Evolutionary conservation across 2,113 vertebrate species (phyloP).

Genomic region (Typhlomys cinereus): DNA sequence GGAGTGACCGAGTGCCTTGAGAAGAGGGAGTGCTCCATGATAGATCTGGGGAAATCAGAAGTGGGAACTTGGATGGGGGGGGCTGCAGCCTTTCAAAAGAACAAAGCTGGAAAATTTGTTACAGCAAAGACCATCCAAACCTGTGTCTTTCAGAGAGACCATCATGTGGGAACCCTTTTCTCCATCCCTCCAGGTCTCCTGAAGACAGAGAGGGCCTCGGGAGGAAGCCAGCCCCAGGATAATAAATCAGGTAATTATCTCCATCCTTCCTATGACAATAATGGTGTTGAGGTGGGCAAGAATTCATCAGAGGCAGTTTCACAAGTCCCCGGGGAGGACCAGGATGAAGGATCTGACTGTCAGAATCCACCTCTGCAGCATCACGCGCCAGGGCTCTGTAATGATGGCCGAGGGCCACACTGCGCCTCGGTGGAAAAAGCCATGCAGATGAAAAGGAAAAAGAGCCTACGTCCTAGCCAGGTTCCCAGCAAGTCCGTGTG

Average conservation of each 20-base stretch:
- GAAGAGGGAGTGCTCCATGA: not conserved
- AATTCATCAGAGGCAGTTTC: conserved; percentile 53
- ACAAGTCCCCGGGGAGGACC: conserved; percentile 47
- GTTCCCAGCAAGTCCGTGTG: not conserved
- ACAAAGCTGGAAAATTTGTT: not conserved
- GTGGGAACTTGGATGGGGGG: not conserved
- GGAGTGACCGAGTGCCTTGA: fast-evolving
- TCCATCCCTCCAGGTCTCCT: not conserved
- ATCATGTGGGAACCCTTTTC: not conserved
- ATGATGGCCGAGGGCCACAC: conserved; percentile 2
- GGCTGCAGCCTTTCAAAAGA: conserved; percentile 15
- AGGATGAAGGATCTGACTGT: conserved; percentile 44
- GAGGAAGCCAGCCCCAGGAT: conserved; percentile 34
- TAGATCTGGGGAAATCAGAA: not conserved
- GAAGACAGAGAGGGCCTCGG: not conserved
- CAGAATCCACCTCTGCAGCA: conserved; percentile 26
- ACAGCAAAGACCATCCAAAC: not conserved
- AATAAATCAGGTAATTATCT: conserved; percentile 70
- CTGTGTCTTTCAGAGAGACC: conserved; percentile 19
- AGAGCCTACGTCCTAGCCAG: not conserved
- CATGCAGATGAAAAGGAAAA: conserved; percentile 35
- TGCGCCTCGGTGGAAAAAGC: conserved; percentile 40
- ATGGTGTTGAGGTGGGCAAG: conserved; percentile 46
- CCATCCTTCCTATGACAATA: conserved; percentile 56
- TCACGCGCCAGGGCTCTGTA: not conserved